Conservation (phyloP, 2,113 vertebrate genomes). For the Promerops cafer region DNA sequence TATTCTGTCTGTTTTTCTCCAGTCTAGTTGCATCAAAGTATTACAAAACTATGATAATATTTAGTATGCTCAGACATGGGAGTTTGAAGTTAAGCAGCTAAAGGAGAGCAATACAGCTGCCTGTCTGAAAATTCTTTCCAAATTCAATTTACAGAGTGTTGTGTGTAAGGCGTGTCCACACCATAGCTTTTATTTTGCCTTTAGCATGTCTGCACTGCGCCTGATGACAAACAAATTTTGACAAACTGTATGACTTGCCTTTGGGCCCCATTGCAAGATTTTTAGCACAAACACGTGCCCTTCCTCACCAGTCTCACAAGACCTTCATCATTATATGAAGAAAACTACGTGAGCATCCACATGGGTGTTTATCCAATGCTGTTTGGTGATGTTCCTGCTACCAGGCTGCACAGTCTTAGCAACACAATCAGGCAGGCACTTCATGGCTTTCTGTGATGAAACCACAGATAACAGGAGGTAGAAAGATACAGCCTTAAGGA, state of each 20-base stretch:
- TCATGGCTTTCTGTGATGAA: neutral
- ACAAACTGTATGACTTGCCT: neutral
- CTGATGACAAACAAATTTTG: neutral
- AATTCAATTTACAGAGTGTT: neutral
- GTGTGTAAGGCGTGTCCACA: neutral
- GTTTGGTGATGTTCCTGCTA: neutral
- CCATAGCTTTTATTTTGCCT: neutral
- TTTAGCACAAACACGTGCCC: neutral
- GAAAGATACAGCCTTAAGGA: neutral
- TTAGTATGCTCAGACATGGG: neutral
- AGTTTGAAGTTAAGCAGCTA: neutral
- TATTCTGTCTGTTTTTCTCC: neutral
- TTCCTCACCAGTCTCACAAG: neutral
- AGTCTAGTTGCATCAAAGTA: neutral
- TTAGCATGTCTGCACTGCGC: neutral
- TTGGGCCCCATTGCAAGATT: neutral
- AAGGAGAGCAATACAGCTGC: neutral
- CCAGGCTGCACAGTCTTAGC: neutral
- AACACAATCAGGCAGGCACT: neutral
- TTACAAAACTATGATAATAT: neutral
- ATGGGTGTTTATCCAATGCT: neutral
- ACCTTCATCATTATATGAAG: neutral
- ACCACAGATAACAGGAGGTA: neutral
- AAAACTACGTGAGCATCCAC: accelerated
- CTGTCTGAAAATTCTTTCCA: neutral